Evolutionary conservation across 2,113 vertebrate genomes (phyloP), one percentile per base, ranked within the genome.

Genomic region (Rhizomys pruinosus): DNA sequence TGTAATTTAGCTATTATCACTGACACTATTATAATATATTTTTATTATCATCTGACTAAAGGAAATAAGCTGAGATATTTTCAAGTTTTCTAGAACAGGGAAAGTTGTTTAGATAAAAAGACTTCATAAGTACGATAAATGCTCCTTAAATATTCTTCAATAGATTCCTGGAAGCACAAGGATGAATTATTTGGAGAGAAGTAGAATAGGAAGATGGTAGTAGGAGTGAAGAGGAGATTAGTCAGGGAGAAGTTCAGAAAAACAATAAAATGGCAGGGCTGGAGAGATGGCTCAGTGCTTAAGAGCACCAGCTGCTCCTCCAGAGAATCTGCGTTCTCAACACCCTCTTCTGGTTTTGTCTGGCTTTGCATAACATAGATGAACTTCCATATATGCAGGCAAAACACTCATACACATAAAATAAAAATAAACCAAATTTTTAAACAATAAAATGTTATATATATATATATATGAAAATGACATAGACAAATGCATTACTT

Each of bases 51-150:
- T 69, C 34, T 84, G 76, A 39, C 79, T 37, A 84, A 87, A 42
- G 80, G 42, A 82, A 94, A 91, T 68, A 63, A 59, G 32, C 57
- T 87, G 74, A 92, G 89, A 72, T 12, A 93, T 32, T 82, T 78
- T n/a, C 37, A 92, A 37, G 3, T 76, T 92, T 11, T 86, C 7
- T 55, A 90, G 12, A 17, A 47, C 59, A 92, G 20, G 32, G 29
- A n/a, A 81, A 68, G 7, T 37, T 61, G 20, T 55, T 87, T 68
- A 74, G 20, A 76, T 16, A 84, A 79, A 7, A 13, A 72, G 39
- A 17, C 57, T 27, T 11, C 94, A 7, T 61, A 5, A 76, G 73
- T 64, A 2, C 73, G 15, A 61, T 69, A 89, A 42, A 16, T 27
- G 13, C 61, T 64, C 39, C 42, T 92, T 57, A 81, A 72, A 23